Base-by-base conservation (phyloP, 2,113 vertebrate genomes). In the Oreochromis spilurus region DNA sequence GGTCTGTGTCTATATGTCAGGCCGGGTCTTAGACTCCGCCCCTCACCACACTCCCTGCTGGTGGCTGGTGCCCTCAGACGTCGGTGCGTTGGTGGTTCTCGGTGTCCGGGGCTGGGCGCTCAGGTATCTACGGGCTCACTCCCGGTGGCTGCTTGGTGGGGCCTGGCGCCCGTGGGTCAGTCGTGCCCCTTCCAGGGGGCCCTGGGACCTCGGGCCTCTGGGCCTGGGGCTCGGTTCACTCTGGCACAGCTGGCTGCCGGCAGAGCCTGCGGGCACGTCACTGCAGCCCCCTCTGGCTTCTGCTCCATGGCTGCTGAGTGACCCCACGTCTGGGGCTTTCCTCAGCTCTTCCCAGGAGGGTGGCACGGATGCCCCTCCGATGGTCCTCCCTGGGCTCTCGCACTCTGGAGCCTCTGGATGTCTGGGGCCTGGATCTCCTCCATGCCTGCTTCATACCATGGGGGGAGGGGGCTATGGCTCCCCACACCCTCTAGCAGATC, bases 321-420 rank as follows among this genome's bases (percentile, higher is more conserved):
- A 55, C 53, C 53, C 1, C 53, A 13, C 21, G 0, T 54, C 0
- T 24, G 21, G 53, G 53, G 1, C 1, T 55, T 3, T 54, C 53
- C 21, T 55, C 11, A 55, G 53, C 1, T 4, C 11, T 13, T 24
- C 6, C 53, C 3, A 55, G 0, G 11, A 13, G 0, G 53, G 21
- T 24, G 53, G 53, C 53, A 24, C 11, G 0, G 6, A 7, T 1
- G 21, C 0, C 53, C 21, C 53, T 24, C 0, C 0, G 2, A 0
- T 24, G 11, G 21, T 24, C 53, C 6, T 55, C 21, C 53, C 24
- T 4, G 53, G 11, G 53, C 1, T 2, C 53, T 55, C 1, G 0
- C 1, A 55, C 53, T 52, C 50, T 52, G 50, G 19, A 16, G 48
- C 48, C 7, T 50, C 48, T 50, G 48, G 48, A 50, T 50, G 0